Evolutionary conservation across 2,113 vertebrate genomes (phyloP).

Genomic region (Notiomystis cincta): DNA sequence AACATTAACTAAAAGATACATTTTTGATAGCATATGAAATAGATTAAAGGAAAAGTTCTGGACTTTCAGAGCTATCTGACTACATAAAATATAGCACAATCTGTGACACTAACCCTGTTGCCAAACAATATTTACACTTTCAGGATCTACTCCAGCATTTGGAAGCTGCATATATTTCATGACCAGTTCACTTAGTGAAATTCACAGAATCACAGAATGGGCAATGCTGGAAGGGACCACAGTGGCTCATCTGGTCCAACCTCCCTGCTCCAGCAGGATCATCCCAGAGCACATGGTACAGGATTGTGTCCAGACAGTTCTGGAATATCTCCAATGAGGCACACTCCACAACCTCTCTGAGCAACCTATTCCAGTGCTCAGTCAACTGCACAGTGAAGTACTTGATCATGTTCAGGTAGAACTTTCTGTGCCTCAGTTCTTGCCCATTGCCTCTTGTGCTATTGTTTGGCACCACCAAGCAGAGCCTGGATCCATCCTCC

Average conservation of each 20-base stretch:
- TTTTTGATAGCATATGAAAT: neutral
- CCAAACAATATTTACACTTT: neutral
- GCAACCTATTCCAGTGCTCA: neutral
- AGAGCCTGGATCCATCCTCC: neutral
- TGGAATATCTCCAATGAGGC: neutral
- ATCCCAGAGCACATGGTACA: neutral
- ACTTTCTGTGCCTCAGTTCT: neutral
- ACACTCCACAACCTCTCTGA: neutral
- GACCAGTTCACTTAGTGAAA: neutral
- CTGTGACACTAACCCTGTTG: neutral
- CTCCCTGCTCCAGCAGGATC: neutral
- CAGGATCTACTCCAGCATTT: neutral
- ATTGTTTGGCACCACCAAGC: rapidly evolving
- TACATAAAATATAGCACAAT: neutral
- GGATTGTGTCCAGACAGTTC: neutral
- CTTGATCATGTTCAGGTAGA: neutral
- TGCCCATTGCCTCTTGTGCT: neutral
- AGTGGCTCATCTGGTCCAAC: neutral
- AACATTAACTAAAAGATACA: neutral
- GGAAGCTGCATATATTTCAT: neutral
- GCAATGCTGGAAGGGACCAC: neutral
- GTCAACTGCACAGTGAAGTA: neutral
- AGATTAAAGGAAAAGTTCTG: neutral
- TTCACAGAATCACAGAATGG: neutral
- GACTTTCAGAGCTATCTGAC: neutral